Conservation (phyloP, 2,797 vertebrate genomes). For the Lophius americanus region DNA sequence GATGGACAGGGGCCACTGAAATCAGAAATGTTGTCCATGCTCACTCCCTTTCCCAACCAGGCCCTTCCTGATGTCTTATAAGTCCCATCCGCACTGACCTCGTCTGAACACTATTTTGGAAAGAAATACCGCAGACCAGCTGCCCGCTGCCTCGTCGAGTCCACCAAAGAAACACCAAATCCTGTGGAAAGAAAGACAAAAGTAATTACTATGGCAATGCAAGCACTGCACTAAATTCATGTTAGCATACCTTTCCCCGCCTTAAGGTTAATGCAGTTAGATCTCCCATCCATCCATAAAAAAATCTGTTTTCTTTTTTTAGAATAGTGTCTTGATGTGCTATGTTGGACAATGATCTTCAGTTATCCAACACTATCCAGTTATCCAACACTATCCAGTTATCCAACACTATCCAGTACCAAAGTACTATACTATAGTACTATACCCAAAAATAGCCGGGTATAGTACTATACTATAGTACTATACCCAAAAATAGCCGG, state of each 20-base stretch:
- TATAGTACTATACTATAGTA: too few species aligned
- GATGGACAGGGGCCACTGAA: slow-evolving; percentile 82
- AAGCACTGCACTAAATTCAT: background rate
- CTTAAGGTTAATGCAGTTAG: background rate
- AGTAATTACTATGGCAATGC: slow-evolving; percentile 1
- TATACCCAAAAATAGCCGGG: too few species aligned
- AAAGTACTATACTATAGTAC: too few species aligned
- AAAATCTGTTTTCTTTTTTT: background rate
- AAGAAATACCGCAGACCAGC: slow-evolving; percentile 43
- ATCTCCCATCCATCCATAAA: slow-evolving; percentile 5
- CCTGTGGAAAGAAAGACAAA: slow-evolving; percentile 63
- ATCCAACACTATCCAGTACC: too few species aligned
- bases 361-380: too few species aligned
- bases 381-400: too few species aligned
- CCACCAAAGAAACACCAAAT: slow-evolving; percentile 48
- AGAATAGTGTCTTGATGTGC: background rate
- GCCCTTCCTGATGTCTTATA: slow-evolving; percentile 70
- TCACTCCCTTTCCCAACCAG: slow-evolving; percentile 84
- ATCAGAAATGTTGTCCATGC: slow-evolving; percentile 85
- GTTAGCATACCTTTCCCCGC: background rate
- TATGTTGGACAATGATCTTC: slow-evolving; percentile 1
- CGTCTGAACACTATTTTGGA: slow-evolving; percentile 46
- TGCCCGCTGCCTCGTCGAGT: slow-evolving; percentile 41
- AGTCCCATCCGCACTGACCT: slow-evolving; percentile 77
- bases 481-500: too few species aligned